phyloP scores from a whole-genome alignment of 2,888 invertebrate species.

The Heliconius hortense region DNA sequence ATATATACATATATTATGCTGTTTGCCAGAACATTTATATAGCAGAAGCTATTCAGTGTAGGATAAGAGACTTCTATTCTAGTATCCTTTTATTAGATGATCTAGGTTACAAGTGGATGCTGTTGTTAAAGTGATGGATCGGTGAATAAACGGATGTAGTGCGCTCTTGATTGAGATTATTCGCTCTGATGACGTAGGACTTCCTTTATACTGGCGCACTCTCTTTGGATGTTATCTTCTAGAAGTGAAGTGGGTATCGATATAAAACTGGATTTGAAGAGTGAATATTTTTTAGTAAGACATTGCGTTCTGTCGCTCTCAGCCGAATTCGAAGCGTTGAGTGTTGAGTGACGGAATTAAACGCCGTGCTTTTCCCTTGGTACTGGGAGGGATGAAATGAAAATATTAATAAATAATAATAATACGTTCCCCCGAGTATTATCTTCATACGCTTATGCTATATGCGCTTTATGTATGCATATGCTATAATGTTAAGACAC shows the following conservation, averaged over 20 bases:
- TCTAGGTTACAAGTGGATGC: conserved; percentile 29
- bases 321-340: too few species aligned
- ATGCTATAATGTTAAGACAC: too few species aligned
- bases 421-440: too few species aligned
- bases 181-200: conserved; percentile 43
- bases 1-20: neutral
- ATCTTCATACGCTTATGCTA: too few species aligned
- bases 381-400: too few species aligned
- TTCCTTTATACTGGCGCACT: conserved; percentile 42
- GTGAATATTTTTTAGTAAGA: too few species aligned
- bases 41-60: neutral
- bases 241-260: neutral
- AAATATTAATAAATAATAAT: too few species aligned
- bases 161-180: conserved; percentile 43
- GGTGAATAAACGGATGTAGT: conserved; percentile 55
- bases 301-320: too few species aligned
- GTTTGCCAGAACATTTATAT: neutral
- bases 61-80: conserved; percentile 17
- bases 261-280: neutral
- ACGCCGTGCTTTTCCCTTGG: too few species aligned
- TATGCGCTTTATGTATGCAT: too few species aligned
- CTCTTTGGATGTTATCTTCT: neutral
- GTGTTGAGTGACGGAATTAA: too few species aligned
- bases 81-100: conserved; percentile 24
- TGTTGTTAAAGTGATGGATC: conserved; percentile 60